Conservation (phyloP, 2,888 invertebrate genomes). For the Tubulanus polymorphus region DNA sequence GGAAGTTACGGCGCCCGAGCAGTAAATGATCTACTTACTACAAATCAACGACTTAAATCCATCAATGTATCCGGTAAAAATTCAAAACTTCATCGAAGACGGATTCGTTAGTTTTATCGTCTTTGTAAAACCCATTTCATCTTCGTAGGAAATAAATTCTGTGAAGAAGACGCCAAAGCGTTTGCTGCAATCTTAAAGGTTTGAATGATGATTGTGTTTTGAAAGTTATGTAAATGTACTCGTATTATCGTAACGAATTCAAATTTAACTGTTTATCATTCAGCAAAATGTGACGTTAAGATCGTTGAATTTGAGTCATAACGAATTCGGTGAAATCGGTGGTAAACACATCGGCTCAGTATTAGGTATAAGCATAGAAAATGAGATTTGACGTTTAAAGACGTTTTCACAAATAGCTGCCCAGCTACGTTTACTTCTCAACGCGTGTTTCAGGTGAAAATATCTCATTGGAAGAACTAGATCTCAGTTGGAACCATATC, state of each 20-base stretch:
- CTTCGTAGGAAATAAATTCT: conserved; percentile 27
- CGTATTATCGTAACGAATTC: too few relatives aligned
- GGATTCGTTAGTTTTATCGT: not conserved
- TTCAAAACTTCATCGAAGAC: not conserved
- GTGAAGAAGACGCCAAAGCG: conserved; percentile 23
- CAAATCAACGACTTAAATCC: conserved; percentile 21
- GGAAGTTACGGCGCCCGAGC: conserved; percentile 23
- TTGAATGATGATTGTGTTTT: too few relatives aligned
- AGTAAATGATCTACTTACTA: conserved; percentile 18
- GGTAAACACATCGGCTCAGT: conserved; percentile 27
- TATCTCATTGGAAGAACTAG: conserved; percentile 27
- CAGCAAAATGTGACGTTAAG: conserved; percentile 24
- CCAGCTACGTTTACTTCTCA: not conserved
- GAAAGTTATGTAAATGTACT: too few relatives aligned
- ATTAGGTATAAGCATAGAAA: conserved; percentile 21
- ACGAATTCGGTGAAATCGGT: conserved; percentile 30
- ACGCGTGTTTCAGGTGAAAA: conserved; percentile 22
- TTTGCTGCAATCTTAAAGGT: conserved; percentile 26
- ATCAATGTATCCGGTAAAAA: conserved; percentile 25
- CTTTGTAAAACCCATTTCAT: not conserved
- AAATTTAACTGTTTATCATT: conserved; percentile 4
- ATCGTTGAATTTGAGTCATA: conserved; percentile 27
- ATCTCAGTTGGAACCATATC: conserved; percentile 40
- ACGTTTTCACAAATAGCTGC: too few relatives aligned
- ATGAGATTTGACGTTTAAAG: not conserved